Base-by-base conservation (phyloP, 1,140 invertebrate genomes). In the Hormaphis cornu region DNA sequence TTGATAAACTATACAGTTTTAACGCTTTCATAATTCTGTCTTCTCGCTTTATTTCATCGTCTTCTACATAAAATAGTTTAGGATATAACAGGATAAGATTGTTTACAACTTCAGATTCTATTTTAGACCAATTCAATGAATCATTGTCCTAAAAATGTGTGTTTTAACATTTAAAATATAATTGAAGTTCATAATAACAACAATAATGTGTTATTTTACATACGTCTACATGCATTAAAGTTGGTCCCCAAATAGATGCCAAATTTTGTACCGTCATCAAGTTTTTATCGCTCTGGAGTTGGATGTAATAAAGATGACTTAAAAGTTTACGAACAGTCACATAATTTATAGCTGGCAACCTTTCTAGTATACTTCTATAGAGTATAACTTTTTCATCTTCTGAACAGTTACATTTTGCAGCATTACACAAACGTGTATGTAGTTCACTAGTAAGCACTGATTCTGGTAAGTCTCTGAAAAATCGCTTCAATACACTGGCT, bases 161-260 rank as follows among this genome's bases (percentile, higher is more conserved):
- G 1, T 40, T 37, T 14, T 46, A 35, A 56, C 12, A 37, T 42
- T 16, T 37, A 70, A 58, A 2, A 20, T 20, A 14, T 14, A n/a
- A 4, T 6, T 18, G 16, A 20, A 28, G 14, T 70, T 46, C 28
- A 44, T 30, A 18, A 28, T 28, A 33, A 5, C 5, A 28, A 9
- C 10, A 20, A 50, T 37, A 26, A 24, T 8, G 33, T 18, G 24
- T 53, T 16, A 16, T 52, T 26, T 73, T 77, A 70, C 74, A 78
- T 70, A 81, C 83, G 46, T 87, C 85, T 4, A 85, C 82, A 70
- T 88, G 87, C 83, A 92, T 85, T 48, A 92, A 78, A 5, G 88
- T 91, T 2, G 90, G 89, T 1, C 88, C 89, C 89, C 89, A 92
- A 44, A 92, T 85, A 1, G 89, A 83, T 6, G 89, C 87, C n/a